Conservation (phyloP, 2,797 vertebrate genomes). For the Megalops cyprinoides region DNA sequence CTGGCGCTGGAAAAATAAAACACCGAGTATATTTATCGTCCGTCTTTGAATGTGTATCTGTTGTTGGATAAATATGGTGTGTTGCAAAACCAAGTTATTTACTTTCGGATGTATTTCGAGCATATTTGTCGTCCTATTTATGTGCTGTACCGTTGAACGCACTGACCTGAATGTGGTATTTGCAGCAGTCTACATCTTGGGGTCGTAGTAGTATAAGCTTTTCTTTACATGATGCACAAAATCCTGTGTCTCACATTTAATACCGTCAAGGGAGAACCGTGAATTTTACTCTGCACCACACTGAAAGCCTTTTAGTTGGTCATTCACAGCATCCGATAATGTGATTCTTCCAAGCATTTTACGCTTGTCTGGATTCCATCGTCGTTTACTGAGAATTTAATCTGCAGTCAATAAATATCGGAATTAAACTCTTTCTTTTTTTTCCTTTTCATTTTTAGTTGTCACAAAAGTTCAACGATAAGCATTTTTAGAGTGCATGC, state of each 20-base stretch:
- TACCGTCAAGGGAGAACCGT: constrained; percentile 20
- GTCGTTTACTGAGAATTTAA: neutral
- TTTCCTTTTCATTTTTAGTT: neutral
- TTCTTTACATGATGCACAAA: constrained; percentile 27
- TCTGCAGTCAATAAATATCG: neutral
- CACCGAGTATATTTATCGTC: neutral
- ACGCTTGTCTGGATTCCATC: neutral
- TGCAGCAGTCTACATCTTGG: constrained; percentile 60
- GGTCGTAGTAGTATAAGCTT: constrained; percentile 59
- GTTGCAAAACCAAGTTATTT: constrained; percentile 1
- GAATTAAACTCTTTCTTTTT: neutral
- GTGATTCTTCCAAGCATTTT: neutral
- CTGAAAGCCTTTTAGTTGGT: constrained; percentile 11
- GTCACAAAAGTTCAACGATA: neutral
- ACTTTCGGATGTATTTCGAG: neutral
- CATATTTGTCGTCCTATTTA: neutral
- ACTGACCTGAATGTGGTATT: constrained; percentile 48
- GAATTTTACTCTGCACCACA: constrained; percentile 14
- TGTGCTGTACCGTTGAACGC: constrained; percentile 7
- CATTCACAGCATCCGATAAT: neutral
- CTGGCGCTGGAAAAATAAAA: neutral
- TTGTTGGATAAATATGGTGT: neutral
- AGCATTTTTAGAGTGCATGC: neutral
- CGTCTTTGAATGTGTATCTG: neutral
- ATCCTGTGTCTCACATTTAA: constrained; percentile 16